A percentile compares a stretch with the other conserved stretches of the same genome.
Evolutionary conservation across 2,113 vertebrate genomes (phyloP).

Genomic region (Rousettus leschenaultii): DNA sequence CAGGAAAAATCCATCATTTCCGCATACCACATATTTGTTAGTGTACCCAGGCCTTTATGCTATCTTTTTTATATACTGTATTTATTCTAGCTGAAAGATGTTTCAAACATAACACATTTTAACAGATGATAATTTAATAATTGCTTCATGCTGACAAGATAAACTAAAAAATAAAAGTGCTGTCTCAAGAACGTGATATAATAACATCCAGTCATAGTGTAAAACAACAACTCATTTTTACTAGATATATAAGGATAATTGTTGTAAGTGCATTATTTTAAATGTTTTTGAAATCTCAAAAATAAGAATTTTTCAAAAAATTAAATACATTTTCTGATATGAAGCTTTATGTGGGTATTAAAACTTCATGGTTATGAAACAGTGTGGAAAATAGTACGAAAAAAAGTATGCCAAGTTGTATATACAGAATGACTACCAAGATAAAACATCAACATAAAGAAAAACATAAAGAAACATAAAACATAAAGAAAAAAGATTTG

Average conservation of each 20-base stretch:
- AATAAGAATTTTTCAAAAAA: neutral
- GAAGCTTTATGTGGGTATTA: neutral
- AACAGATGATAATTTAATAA: neutral
- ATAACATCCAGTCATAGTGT: neutral
- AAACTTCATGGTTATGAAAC: neutral
- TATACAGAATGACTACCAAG: neutral
- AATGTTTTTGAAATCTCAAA: neutral
- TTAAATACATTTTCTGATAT: neutral
- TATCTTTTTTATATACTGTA: neutral
- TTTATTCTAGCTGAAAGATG: slow-evolving; percentile 26
- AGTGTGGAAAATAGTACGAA: neutral
- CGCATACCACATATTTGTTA: neutral
- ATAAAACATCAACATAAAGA: neutral
- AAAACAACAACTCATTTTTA: neutral
- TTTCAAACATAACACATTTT: neutral
- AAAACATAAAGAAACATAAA: no score
- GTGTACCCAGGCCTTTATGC: neutral
- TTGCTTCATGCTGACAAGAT: neutral
- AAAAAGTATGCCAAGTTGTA: neutral
- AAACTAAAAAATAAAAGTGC: neutral
- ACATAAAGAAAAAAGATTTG: neutral
- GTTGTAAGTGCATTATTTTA: neutral
- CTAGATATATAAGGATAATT: neutral
- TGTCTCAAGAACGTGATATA: neutral
- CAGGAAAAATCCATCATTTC: slow-evolving; percentile 52